Evolutionary conservation across 2,888 invertebrate genomes (phyloP).

Genomic region (Alcis repandata): DNA sequence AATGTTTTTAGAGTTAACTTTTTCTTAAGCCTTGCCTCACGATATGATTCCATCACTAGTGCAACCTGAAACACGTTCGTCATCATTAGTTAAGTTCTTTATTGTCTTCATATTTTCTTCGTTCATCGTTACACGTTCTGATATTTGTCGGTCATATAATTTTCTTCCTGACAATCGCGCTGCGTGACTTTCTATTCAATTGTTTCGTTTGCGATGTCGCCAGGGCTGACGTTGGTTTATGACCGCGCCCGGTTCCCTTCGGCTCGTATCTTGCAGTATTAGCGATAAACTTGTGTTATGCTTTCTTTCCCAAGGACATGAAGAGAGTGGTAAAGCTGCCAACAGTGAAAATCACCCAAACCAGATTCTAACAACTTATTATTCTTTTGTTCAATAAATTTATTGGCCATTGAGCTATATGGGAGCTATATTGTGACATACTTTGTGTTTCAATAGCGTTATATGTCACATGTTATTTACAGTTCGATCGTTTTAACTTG

Average conservation of each 20-base stretch:
- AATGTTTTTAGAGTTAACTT: slow-evolving; percentile 21
- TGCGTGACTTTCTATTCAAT: slow-evolving; percentile 33
- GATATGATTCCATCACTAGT: slow-evolving; percentile 55
- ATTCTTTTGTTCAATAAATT: slow-evolving; percentile 61
- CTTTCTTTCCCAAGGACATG: slow-evolving; percentile 78
- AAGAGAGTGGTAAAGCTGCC: slow-evolving; percentile 58
- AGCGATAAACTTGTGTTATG: slow-evolving; percentile 70
- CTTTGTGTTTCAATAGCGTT: slow-evolving; percentile 24
- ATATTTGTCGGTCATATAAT: slow-evolving; percentile 21
- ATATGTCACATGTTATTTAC: slow-evolving; percentile 16
- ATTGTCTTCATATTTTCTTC: not conserved
- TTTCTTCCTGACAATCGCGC: slow-evolving; percentile 25
- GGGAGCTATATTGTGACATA: slow-evolving; percentile 19
- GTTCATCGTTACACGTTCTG: slow-evolving; percentile 18
- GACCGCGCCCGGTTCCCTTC: slow-evolving; percentile 36
- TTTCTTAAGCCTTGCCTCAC: slow-evolving; percentile 18
- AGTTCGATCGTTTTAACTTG: slow-evolving; percentile 20
- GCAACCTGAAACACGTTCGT: slow-evolving; percentile 42
- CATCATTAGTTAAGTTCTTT: slow-evolving; percentile 21
- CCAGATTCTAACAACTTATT: slow-evolving; percentile 51
- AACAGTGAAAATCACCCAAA: slow-evolving; percentile 45
- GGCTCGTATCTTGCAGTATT: slow-evolving; percentile 42
- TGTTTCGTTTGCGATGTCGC: slow-evolving; percentile 55
- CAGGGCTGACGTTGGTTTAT: slow-evolving; percentile 54
- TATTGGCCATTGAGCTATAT: slow-evolving; percentile 40